Conservation (phyloP, 2,797 vertebrate genomes). For the Acanthornis magna region DNA sequence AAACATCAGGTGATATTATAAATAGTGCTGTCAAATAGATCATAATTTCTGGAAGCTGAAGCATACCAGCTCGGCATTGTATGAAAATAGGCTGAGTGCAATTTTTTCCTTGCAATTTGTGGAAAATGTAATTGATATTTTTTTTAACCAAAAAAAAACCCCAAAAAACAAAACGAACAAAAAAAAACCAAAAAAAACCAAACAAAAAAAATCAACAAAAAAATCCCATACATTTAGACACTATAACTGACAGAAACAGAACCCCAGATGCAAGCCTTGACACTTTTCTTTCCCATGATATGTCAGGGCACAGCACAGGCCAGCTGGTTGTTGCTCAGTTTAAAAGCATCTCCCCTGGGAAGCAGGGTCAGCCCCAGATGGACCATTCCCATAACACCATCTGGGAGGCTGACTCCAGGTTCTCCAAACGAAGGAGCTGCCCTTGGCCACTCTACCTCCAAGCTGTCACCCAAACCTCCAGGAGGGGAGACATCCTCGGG, state of each 20-base stretch:
- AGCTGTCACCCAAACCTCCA: fast-evolving
- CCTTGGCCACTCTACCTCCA: fast-evolving
- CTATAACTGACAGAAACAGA: neutral
- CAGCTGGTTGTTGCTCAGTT: neutral
- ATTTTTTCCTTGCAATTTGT: neutral
- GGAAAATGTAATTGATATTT: neutral
- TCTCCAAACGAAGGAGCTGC: neutral
- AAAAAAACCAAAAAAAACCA: no score
- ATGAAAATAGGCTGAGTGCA: neutral
- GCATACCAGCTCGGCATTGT: neutral
- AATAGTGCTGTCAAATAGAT: neutral
- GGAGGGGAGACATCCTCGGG: fast-evolving
- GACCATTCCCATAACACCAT: fast-evolving
- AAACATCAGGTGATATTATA: neutral
- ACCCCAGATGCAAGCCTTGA: neutral
- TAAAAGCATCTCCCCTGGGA: neutral
- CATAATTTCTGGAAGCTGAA: neutral
- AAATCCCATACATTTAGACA: neutral
- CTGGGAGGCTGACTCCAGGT: neutral
- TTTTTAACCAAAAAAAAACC: neutral
- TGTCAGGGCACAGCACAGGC: neutral
- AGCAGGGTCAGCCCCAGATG: neutral
- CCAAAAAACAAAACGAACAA: neutral
- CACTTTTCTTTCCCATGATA: neutral
- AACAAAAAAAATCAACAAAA: neutral